Evolutionary conservation across 1,140 invertebrate species (phyloP).

Genomic region (Eulimnadia texana): DNA sequence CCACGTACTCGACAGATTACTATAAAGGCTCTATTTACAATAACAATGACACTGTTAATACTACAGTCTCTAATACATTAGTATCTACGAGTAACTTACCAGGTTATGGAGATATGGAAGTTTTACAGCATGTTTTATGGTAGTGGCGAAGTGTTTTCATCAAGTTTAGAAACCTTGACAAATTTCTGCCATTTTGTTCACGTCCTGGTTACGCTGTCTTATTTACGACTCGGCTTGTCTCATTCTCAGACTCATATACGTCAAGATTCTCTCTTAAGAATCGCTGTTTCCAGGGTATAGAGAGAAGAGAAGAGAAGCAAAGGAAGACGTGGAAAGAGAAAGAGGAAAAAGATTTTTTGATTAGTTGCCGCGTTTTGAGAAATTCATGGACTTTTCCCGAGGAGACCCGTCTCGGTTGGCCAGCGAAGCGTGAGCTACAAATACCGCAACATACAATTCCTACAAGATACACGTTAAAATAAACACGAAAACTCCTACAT

Average conservation of each 20-base stretch:
- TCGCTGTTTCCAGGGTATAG: not conserved
- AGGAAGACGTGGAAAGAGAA: not conserved
- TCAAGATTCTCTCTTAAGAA: too few relatives aligned
- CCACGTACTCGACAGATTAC: too few relatives aligned
- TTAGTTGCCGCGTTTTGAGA: not conserved
- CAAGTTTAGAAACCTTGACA: not conserved
- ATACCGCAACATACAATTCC: not conserved
- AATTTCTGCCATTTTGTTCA: not conserved
- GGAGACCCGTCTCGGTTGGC: not conserved
- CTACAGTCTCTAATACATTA: too few relatives aligned
- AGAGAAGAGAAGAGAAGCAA: not conserved
- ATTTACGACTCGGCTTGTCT: too few relatives aligned
- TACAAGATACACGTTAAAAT: not conserved
- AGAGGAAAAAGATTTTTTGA: not conserved
- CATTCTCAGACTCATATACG: too few relatives aligned
- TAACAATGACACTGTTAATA: too few relatives aligned
- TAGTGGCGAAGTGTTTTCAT: not conserved
- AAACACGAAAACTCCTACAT: not conserved
- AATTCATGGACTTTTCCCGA: not conserved
- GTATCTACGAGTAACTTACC: too few relatives aligned
- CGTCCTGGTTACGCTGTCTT: not conserved
- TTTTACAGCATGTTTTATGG: too few relatives aligned
- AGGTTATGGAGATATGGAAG: too few relatives aligned
- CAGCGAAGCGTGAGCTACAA: not conserved
- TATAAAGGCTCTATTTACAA: too few relatives aligned